A percentile compares a stretch with the other conserved stretches of the same genome.
These are phyloP conservation scores for Plagodis pulveraria DNA, from an alignment of 2,888 invertebrate species.

Conservation along the genomic window DNA sequence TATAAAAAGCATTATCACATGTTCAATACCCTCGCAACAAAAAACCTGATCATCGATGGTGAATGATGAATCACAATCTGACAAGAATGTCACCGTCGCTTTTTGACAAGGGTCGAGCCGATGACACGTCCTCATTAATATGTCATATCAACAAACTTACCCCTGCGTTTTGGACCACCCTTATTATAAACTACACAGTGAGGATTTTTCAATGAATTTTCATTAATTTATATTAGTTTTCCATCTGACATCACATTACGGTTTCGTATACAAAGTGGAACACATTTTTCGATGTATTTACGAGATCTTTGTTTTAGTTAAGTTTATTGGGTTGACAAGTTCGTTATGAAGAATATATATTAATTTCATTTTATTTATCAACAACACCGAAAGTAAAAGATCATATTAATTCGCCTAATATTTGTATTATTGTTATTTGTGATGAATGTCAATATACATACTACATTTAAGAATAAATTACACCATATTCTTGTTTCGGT, in stretches of 20 bases:
- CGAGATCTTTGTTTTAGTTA: not conserved
- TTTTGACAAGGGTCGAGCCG: conserved; percentile 32
- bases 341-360: not conserved
- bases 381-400: too few species aligned
- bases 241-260: conserved; percentile 14
- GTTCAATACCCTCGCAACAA: not conserved
- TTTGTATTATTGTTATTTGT: too few species aligned
- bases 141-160: conserved; percentile 18
- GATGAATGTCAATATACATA: too few species aligned
- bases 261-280: conserved; percentile 14
- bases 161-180: not conserved
- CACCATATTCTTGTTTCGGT: too few species aligned
- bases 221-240: conserved; percentile 5
- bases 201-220: not conserved
- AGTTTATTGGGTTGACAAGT: conserved; percentile 1
- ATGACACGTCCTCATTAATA: conserved; percentile 32
- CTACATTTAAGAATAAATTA: too few species aligned
- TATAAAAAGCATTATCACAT: not conserved
- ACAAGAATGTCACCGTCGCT: conserved; percentile 24
- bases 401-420: too few species aligned
- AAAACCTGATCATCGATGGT: conserved; percentile 23
- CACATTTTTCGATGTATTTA: conserved; percentile 19
- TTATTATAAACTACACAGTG: not conserved
- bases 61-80: conserved; percentile 33
- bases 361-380: too few species aligned